phyloP scores from a whole-genome alignment of 2,797 vertebrate genomes.

The Spinibarbus caldwelli region DNA sequence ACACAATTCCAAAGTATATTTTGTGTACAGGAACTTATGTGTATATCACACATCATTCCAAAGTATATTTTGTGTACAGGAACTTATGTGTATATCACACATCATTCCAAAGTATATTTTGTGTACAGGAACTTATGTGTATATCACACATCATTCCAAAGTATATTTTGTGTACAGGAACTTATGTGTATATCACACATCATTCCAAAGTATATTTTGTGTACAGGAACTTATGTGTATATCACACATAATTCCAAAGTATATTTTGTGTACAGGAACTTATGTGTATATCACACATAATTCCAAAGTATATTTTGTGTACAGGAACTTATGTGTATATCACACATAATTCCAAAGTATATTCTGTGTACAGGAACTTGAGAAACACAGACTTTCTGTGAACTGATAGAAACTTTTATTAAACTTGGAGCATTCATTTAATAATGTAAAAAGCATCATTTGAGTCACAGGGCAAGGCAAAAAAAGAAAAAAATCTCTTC shows the following conservation, averaged over 20 bases:
- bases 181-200: no score
- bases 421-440: background rate
- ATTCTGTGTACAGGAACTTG: background rate
- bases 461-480: background rate
- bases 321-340: no score
- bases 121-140: no score
- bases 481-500: conserved; percentile 45
- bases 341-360: no score
- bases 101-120: background rate
- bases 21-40: background rate
- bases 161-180: background rate
- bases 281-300: no score
- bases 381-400: background rate
- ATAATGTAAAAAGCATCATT: background rate
- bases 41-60: background rate
- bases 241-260: no score
- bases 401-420: background rate
- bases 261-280: background rate
- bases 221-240: no score
- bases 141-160: background rate
- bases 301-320: background rate
- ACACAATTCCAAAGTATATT: no score
- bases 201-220: background rate
- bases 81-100: no score
- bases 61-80: background rate